Percentiles rank a stretch among this genome's conserved stretches.
These are phyloP conservation scores for Busseola fusca DNA, from an alignment of 2,888 invertebrate genomes.

Conservation along the genomic window DNA sequence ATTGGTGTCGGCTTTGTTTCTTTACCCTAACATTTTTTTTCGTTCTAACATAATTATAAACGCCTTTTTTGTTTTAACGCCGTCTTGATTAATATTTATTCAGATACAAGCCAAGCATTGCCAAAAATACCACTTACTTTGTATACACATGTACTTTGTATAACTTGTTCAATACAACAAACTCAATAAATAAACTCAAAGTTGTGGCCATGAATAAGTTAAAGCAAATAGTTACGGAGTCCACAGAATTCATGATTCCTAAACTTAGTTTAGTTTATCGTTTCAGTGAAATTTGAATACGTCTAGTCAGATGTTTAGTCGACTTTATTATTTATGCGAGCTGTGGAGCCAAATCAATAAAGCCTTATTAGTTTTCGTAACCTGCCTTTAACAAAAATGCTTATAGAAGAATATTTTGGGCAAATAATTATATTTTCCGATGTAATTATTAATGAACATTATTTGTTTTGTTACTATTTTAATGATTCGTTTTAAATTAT, in stretches of 20 bases:
- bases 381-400: constrained; percentile 30
- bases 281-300: neutral
- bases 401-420: constrained; percentile 5
- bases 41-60: constrained; percentile 32
- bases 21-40: constrained; percentile 9
- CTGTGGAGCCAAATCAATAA: constrained; percentile 37
- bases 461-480: neutral
- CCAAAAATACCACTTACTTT: neutral
- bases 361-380: constrained; percentile 29
- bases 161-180: neutral
- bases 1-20: constrained; percentile 42
- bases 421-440: neutral
- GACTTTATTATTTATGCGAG: constrained; percentile 28
- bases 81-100: neutral
- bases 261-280: neutral
- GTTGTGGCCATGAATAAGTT: neutral
- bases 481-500: neutral
- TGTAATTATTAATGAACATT: neutral
- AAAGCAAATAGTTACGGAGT: neutral
- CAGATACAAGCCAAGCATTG: neutral
- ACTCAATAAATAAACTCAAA: neutral
- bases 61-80: constrained; percentile 13
- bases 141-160: neutral
- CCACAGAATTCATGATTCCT: neutral
- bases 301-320: neutral